These are phyloP conservation scores for Akabosia matsudoensis DNA, from an alignment of 1,140 invertebrate species.

Conservation along the genomic window DNA sequence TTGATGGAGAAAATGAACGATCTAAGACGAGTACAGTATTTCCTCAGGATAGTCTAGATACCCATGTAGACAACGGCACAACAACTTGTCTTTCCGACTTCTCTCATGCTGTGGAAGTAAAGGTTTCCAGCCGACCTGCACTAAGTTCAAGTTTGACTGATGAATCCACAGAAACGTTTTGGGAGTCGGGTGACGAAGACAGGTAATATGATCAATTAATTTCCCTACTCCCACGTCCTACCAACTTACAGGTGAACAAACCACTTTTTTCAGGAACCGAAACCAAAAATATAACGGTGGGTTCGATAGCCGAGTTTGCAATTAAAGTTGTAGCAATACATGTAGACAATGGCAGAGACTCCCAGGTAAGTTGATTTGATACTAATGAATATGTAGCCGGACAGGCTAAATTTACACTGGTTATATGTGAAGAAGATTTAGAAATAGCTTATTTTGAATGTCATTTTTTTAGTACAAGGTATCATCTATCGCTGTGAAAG, in stretches of 20 bases:
- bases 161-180: constrained; percentile 95
- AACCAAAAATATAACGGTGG: constrained; percentile 71
- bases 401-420: constrained; percentile 22
- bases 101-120: constrained; percentile 71
- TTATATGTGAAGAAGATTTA: neutral
- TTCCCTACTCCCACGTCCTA: no score
- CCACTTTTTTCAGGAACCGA: constrained; percentile 64
- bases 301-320: constrained; percentile 54
- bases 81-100: constrained; percentile 66
- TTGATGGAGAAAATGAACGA: constrained; percentile 67
- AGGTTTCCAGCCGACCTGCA: constrained; percentile 85
- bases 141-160: constrained; percentile 91
- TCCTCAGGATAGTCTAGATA: constrained; percentile 29
- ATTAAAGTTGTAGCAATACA: constrained; percentile 69
- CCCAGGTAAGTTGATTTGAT: constrained; percentile 65
- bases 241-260: no score
- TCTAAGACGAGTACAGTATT: constrained; percentile 33
- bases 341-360: constrained; percentile 87
- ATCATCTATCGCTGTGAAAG: constrained; percentile 73
- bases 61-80: constrained; percentile 9
- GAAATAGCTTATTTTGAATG: constrained; percentile 21
- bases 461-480: constrained; percentile 77
- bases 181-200: constrained; percentile 98
- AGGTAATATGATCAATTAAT: constrained; percentile 48
- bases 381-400: neutral